Base-by-base conservation (phyloP, 2,113 vertebrate species). In the Eubucco bourcierii region DNA sequence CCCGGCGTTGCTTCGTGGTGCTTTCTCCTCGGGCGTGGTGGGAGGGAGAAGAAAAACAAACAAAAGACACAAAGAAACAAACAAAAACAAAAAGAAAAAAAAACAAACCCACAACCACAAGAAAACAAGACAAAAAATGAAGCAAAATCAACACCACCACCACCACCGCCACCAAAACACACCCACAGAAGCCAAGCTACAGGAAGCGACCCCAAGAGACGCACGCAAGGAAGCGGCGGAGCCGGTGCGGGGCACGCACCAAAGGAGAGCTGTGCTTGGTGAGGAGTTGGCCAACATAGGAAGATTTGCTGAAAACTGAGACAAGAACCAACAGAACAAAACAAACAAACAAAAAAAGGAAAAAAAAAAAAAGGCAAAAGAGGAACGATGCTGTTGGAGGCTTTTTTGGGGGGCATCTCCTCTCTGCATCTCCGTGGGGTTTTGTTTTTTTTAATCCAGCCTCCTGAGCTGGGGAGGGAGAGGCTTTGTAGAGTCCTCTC, bases 341-440 rank as follows among this genome's bases (percentile, higher is more conserved):
- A 15, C 28, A 20, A 66, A 44, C 33, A 12, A 24, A 25, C 25
- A 83, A 6, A n/a, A 71, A 74, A 47, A 41, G n/a, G n/a, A n/a
- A 82, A 5, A 47, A 71, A 74, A 47, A 46, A 27, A 13, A 20
- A 59, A 34, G 29, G 60, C 86, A 88, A 29, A 56, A 41, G 41
- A 41, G 41, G 41, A 41, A 53, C 13, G 52, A 53, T 53, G 52
- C 52, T 24, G 50, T 24, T 52, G 93, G 95, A 95, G 41, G 88
- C 94, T 97, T 97, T 96, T 94, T 84, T 50, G 21, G 50, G 9
- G 80, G 94, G 97, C 95, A 97, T 96, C 97, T 97, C 97, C 58
- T 98, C 97, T 98, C 98, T 98, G 98, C 98, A 98, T 97, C 96
- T 97, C 96, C 88, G 72, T 55, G n/a, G 50, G 47, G 47, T 50